Base-by-base conservation (phyloP, 1,140 invertebrate species). In the Asobara japonica region DNA sequence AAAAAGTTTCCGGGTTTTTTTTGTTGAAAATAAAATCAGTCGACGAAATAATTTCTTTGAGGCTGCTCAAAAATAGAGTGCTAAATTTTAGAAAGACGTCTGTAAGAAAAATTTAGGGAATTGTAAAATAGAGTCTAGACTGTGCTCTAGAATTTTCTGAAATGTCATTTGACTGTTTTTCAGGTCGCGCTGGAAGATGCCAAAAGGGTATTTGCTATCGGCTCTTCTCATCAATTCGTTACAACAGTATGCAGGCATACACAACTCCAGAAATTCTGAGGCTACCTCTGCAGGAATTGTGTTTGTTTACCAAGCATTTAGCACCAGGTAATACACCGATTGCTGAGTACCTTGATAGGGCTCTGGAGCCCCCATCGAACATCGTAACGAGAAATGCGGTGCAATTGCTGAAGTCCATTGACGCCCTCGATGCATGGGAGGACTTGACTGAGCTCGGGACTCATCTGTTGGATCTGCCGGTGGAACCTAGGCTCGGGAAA, bases 401-500 rank as follows among this genome's bases (percentile, higher is more conserved):
- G 3, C 88, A 92, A 31, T 84, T 94, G 13, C 85, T 98, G 0
- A 94, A 95, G 83, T 92, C 92, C 27, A 93, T 97, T 38, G 94
- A 96, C 80, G 95, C 96, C 0, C 83, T 97, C 11, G 94, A 96
- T 75, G 88, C 91, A 0, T 93, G 91, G 87, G 94, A 95, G 84
- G 92, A 95, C 78, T 86, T 98, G 22, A 98, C 96, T 0, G 92
- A 95, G 79, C 82, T 97, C 16, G 95, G 95, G 7, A 84, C 77
- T 64, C 88, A 89, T 76, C 85, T 99, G 7, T 84, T 97, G 6
- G 95, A 99, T 84, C 86, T 99, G 11, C 96, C 97, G 0, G 88
- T 99, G 1, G 95, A 98, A 74, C 97, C 97, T 0, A 91, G 94
- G 77, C 89, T 97, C 11, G 96, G 95, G 3, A 97, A 98, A 88